Conservation (phyloP, 2,888 invertebrate genomes). For the Latheticus oryzae region DNA sequence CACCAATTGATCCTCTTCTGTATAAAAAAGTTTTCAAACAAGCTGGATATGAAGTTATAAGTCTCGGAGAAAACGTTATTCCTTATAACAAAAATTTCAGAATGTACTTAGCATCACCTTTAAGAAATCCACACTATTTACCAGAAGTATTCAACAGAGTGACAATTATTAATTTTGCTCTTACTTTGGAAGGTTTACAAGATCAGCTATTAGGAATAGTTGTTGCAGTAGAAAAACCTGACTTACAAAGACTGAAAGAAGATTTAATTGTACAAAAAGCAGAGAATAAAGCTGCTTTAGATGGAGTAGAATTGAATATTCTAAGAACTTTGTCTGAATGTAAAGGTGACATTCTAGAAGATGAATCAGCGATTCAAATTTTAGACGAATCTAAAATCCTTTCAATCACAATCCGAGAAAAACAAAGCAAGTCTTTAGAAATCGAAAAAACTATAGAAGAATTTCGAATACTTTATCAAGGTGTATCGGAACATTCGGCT, state of each 20-base stretch:
- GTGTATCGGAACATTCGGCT: constrained; percentile 84
- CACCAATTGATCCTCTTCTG: constrained; percentile 81
- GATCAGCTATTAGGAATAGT: constrained; percentile 87
- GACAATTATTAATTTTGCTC: constrained; percentile 84
- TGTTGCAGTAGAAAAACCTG: constrained; percentile 86
- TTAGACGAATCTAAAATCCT: constrained; percentile 87
- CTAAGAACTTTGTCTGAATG: constrained; percentile 83
- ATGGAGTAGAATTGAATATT: constrained; percentile 90
- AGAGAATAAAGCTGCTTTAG: constrained; percentile 82
- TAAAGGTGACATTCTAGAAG: constrained; percentile 91
- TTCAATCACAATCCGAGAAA: constrained; percentile 84
- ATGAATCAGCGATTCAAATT: constrained; percentile 89
- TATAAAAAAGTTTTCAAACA: constrained; percentile 80
- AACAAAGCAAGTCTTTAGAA: constrained; percentile 81
- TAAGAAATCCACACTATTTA: constrained; percentile 86
- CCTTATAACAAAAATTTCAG: constrained; percentile 81
- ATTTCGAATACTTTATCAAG: constrained; percentile 79
- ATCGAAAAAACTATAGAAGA: constrained; percentile 83
- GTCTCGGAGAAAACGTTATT: constrained; percentile 81
- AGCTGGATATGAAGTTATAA: constrained; percentile 79
- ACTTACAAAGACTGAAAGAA: constrained; percentile 84
- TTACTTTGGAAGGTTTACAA: constrained; percentile 84
- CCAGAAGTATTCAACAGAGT: constrained; percentile 88
- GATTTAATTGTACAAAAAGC: constrained; percentile 83
- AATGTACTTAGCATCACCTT: constrained; percentile 84